Evolutionary conservation across 2,888 invertebrate species (phyloP), one percentile per base, ranked within the genome.

Genomic region (Gymnoscelis rufifasciata): DNA sequence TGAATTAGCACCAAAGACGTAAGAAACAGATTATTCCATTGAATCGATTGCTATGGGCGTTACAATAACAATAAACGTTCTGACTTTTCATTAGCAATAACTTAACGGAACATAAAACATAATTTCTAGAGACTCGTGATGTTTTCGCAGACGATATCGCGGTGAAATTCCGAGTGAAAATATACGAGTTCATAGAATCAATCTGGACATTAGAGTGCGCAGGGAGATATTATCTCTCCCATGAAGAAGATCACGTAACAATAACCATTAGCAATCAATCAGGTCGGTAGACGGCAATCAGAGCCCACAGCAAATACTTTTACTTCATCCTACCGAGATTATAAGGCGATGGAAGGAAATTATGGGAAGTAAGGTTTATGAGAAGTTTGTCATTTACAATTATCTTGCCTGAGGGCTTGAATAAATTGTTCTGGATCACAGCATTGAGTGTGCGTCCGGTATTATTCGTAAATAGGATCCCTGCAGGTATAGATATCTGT

Each of bases 31-130:
- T 54, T 60, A 64, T 63, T 68, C 68, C 71, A 68, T 69, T 64
- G 64, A 60, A 66, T 66, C 64, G 59, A 64, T 62, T 54, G 70
- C 74, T 67, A 47, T 51, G 48, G 74, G 75, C 70, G 50, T 58
- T 60, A 60, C 71, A 73, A 74, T 71, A 73, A 74, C 68, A 74
- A 73, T 72, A 75, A 77, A 62, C 61, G 71, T 59, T 69, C 64
- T 58, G 71, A 72, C 66, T 74, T 83, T 81, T 77, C 78, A 81
- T 81, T 83, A 78, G 76, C 79, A 82, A 70, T 81, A 81, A 82
- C 75, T 81, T 81, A 73, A 65, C 63, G 66, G 56, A 59, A 68
- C 60, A 66, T 58, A 60, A 62, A 64, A 68, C 56, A 63, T 66
- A 60, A 70, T 68, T 66, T 56, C 54, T 46, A 58, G 53, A 58